These are phyloP conservation scores for Plemyria rubiginata DNA, from an alignment of 2,888 invertebrate species.

Conservation along the genomic window DNA sequence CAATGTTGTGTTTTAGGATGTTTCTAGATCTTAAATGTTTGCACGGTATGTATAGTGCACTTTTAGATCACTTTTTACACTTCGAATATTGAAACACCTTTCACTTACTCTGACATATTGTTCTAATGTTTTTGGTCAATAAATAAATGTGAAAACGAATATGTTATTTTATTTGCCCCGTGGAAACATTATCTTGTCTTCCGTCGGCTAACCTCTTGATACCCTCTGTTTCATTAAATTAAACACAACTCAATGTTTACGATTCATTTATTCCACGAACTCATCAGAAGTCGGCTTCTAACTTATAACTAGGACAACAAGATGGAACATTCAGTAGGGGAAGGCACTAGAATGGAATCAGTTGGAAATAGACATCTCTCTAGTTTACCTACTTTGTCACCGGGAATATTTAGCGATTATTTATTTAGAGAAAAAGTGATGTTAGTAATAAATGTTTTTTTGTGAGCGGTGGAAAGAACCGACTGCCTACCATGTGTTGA, in stretches of 20 bases:
- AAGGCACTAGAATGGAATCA: slow-evolving; percentile 29
- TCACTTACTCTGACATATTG: slow-evolving; percentile 14
- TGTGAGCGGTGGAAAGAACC: too few relatives aligned
- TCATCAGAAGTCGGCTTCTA: slow-evolving; percentile 28
- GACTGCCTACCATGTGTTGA: too few relatives aligned
- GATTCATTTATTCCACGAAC: slow-evolving; percentile 39
- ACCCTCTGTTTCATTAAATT: background rate
- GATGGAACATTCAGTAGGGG: slow-evolving; percentile 18
- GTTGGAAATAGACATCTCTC: background rate
- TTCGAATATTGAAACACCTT: slow-evolving; percentile 13
- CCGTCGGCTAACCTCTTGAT: too few relatives aligned
- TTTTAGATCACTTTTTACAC: slow-evolving; percentile 25
- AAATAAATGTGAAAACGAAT: slow-evolving; percentile 34
- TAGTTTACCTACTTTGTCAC: too few relatives aligned
- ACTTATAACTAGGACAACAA: slow-evolving; percentile 41
- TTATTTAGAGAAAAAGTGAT: too few relatives aligned
- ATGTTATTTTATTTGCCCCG: slow-evolving; percentile 1
- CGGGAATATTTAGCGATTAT: too few relatives aligned
- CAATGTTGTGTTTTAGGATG: background rate
- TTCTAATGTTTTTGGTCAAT: slow-evolving; percentile 38
- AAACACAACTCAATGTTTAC: slow-evolving; percentile 26
- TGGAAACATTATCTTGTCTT: too few relatives aligned
- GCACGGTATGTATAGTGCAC: slow-evolving; percentile 18
- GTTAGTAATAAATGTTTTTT: too few relatives aligned
- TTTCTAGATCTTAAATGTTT: slow-evolving; percentile 6